phyloP scores from a whole-genome alignment of 2,797 vertebrate species.

The Picus viridis region DNA sequence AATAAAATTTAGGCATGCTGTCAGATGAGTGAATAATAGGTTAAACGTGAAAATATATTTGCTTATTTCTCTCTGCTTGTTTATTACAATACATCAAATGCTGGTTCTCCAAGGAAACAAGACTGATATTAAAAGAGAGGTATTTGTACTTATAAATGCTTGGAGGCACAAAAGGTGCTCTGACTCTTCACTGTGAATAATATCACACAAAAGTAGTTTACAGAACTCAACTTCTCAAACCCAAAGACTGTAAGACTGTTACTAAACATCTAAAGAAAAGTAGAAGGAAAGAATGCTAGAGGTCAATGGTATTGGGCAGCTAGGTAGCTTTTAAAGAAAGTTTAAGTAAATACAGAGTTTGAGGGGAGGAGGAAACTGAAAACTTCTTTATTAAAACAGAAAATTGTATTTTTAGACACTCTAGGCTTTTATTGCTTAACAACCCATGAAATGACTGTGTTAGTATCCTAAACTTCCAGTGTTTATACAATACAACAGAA shows the following conservation, averaged over 20 bases:
- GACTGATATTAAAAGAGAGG: neutral
- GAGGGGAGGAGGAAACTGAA: neutral
- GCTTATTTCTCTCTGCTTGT: neutral
- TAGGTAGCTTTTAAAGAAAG: neutral
- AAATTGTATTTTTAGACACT: neutral
- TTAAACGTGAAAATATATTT: neutral
- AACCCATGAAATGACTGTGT: neutral
- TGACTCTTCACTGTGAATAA: neutral
- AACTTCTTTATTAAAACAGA: neutral
- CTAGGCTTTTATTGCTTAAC: neutral
- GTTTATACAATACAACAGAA: too few relatives aligned
- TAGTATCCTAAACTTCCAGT: neutral
- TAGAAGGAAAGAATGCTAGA: neutral
- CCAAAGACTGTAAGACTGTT: neutral
- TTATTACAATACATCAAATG: neutral
- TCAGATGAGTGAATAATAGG: neutral
- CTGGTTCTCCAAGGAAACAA: neutral
- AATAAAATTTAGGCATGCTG: neutral
- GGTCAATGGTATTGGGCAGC: neutral
- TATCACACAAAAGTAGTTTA: neutral
- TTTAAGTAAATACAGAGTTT: neutral
- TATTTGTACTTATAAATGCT: neutral
- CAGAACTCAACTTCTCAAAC: neutral
- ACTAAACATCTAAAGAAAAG: neutral
- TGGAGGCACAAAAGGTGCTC: neutral